Percentiles rank a stretch among this genome's conserved stretches.
Evolutionary conservation across 2,113 vertebrate genomes (phyloP).

Genomic region (Crocuta crocuta): DNA sequence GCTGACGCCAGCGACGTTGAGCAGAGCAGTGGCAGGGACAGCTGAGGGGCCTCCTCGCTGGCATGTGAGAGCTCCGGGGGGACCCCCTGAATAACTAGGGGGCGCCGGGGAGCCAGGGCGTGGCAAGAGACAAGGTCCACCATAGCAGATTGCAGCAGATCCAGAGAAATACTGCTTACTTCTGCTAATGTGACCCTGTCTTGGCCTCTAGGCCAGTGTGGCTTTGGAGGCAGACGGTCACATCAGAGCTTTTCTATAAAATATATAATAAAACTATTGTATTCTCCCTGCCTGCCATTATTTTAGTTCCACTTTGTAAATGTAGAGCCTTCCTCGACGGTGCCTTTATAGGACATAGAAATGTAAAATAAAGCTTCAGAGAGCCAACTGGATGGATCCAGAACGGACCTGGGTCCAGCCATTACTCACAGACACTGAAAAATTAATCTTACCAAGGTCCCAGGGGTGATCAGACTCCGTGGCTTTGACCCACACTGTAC

Average conservation of each 20-base stretch:
- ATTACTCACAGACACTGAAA: not conserved
- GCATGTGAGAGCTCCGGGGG: not conserved
- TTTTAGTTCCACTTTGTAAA: not conserved
- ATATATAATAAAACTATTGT: not conserved
- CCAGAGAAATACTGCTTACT: not conserved
- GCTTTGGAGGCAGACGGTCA: not conserved
- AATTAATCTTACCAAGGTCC: not conserved
- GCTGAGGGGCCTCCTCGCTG: not conserved
- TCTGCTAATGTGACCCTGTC: not conserved
- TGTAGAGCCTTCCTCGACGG: not conserved
- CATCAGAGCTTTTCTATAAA: not conserved
- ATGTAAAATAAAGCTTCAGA: not conserved
- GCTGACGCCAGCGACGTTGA: rapidly evolving
- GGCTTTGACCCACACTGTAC: not conserved
- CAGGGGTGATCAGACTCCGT: not conserved
- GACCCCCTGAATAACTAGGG: not conserved
- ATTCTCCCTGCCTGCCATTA: not conserved
- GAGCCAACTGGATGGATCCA: not conserved
- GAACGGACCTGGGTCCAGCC: not conserved
- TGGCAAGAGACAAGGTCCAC: not conserved
- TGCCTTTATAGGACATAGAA: not conserved
- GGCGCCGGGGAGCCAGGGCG: not conserved
- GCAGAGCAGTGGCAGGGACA: not conserved
- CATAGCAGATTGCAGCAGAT: not conserved
- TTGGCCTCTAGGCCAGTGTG: not conserved